Evolutionary conservation across 2,797 vertebrate species (phyloP).

Genomic region (Falco columbarius): DNA sequence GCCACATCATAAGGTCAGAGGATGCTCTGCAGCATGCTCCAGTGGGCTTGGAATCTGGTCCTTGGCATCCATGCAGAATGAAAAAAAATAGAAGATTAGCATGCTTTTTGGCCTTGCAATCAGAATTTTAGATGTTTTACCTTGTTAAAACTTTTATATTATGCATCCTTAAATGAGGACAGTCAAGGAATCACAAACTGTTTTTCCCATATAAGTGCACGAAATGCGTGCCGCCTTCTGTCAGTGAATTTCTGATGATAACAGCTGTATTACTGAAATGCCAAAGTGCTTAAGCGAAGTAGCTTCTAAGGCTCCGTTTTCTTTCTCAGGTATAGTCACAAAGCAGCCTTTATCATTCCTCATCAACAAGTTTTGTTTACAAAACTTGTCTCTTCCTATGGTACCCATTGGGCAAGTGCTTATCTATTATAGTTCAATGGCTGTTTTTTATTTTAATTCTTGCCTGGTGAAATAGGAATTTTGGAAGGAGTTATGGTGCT

Average conservation of each 20-base stretch:
- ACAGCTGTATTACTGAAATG: neutral
- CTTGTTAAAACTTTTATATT: neutral
- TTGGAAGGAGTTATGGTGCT: neutral
- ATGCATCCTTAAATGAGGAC: neutral
- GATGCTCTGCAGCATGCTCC: neutral
- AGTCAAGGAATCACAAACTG: neutral
- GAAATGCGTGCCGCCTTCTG: neutral
- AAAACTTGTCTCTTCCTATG: neutral
- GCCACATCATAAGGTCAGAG: neutral
- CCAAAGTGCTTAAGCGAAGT: neutral
- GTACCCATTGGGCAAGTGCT: rapidly evolving
- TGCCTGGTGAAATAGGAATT: neutral
- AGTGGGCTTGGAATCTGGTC: neutral
- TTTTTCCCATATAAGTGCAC: neutral
- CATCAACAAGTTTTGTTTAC: neutral
- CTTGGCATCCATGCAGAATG: neutral
- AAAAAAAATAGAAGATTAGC: neutral
- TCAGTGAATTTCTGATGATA: neutral
- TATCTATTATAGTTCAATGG: neutral
- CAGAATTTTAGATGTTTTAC: neutral
- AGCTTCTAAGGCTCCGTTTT: neutral
- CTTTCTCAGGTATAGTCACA: neutral
- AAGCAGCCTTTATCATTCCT: neutral
- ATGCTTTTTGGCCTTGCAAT: neutral
- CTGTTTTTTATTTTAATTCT: neutral